Base-by-base conservation (phyloP, 1,140 invertebrate genomes). In the Dysdera silvatica region DNA sequence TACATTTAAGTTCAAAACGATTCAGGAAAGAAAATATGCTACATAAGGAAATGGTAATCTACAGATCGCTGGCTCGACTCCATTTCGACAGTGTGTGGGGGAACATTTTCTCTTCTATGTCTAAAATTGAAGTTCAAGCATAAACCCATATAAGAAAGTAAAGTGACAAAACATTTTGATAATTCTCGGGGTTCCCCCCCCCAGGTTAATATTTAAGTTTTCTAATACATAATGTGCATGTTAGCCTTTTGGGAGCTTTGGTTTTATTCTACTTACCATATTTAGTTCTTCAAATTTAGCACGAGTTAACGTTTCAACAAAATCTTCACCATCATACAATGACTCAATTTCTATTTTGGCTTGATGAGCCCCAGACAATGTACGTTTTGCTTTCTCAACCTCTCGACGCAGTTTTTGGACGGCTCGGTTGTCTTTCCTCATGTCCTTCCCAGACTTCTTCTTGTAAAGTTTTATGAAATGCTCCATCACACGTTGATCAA, bases 241-340 rank as follows among this genome's bases (percentile, higher is more conserved):
- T n/a, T n/a, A n/a, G n/a, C n/a, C n/a, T n/a, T n/a, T n/a, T n/a
- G n/a, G n/a, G n/a, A n/a, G n/a, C n/a, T n/a, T n/a, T n/a, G n/a
- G n/a, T n/a, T n/a, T n/a, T n/a, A n/a, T n/a, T n/a, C n/a, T 28
- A 29, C 69, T 72, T 68, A 80, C 82, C 89, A 98, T 95, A 82
- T 99, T 99, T 72, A 99, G 80, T 78, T 99, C 97, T 76, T 99
- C 97, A 75, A 99, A 99, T 80, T 98, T 98, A 70, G 97, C 96
- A 73, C 97, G 83, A 59, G 97, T 99, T 43, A 99, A 80, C 10
- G 93, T 96, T 80, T 99, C 96, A 18, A 90, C 95, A 84, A 99
- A 99, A 74, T 99, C 96, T 73, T 98, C 94, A 70, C 95, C 95
- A 74, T 99, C 95, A 72, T 90, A 98, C 83, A 99, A 90, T 12